These are phyloP conservation scores for Philaethria dido DNA, from an alignment of 2,888 invertebrate species.

Conservation along the genomic window DNA sequence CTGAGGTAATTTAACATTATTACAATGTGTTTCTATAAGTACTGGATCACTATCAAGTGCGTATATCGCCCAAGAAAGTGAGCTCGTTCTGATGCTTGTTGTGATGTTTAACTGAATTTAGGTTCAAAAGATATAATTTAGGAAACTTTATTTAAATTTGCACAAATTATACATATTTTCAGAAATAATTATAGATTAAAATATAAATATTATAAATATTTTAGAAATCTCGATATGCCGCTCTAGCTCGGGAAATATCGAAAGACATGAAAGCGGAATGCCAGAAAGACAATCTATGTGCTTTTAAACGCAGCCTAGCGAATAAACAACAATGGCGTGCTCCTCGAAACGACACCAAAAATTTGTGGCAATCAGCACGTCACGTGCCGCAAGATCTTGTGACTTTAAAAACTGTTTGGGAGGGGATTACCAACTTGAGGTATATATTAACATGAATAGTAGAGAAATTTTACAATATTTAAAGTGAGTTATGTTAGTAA, in stretches of 20 bases:
- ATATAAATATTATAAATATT: constrained; percentile 15
- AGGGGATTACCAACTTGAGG: constrained; percentile 85
- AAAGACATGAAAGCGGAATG: constrained; percentile 78
- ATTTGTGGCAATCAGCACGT: constrained; percentile 82
- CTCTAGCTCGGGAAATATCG: constrained; percentile 70
- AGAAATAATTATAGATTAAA: no score
- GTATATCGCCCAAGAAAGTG: no score
- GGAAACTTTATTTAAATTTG: no score
- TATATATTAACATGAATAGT: constrained; percentile 46
- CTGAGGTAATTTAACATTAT: constrained; percentile 64
- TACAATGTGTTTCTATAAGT: no score
- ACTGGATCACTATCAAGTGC: no score
- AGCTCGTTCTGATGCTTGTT: no score
- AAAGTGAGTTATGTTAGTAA: no score
- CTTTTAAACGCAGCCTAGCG: constrained; percentile 80
- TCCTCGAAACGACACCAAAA: constrained; percentile 76
- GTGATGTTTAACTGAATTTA: no score
- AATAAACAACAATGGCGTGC: constrained; percentile 71
- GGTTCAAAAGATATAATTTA: no score
- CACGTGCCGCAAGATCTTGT: constrained; percentile 84
- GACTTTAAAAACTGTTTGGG: constrained; percentile 86
- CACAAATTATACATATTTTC: no score
- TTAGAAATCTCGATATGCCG: constrained; percentile 62
- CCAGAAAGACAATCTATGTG: constrained; percentile 59
- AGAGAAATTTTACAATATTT: no score